Evolutionary conservation across 2,797 vertebrate species (phyloP).

Genomic region (Champsocephalus gunnari): DNA sequence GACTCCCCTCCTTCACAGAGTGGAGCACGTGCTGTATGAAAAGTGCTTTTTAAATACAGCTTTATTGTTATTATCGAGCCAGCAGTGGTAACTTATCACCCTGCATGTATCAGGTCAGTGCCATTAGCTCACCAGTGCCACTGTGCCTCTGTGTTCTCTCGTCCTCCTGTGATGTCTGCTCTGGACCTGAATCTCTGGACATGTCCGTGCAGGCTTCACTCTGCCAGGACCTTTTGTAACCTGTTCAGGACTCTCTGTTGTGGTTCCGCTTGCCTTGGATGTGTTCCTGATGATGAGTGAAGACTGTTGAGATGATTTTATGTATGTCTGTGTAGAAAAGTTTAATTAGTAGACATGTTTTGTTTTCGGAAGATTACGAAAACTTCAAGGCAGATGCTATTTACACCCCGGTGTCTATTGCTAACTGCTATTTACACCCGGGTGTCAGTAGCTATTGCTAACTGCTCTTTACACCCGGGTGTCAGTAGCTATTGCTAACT

Average conservation of each 20-base stretch:
- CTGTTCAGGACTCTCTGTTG: constrained; percentile 12
- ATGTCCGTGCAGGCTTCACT: background rate
- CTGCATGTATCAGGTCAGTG: constrained; percentile 18
- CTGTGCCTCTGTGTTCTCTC: constrained; percentile 42
- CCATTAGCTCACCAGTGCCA: constrained; percentile 24
- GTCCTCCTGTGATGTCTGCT: constrained; percentile 49
- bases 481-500: too few species aligned
- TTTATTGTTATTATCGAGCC: background rate
- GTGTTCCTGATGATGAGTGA: background rate
- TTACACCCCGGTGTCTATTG: too few species aligned
- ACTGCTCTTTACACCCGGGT: too few species aligned
- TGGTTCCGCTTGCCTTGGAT: background rate
- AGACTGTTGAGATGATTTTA: too few species aligned
- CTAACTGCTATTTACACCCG: too few species aligned
- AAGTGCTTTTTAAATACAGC: too few species aligned
- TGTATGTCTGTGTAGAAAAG: too few species aligned
- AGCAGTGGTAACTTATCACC: constrained; percentile 17
- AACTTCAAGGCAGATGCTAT: too few species aligned
- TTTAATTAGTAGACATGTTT: too few species aligned
- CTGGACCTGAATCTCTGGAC: constrained; percentile 16
- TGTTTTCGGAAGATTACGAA: too few species aligned
- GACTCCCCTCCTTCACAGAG: background rate
- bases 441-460: too few species aligned
- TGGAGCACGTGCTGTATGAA: background rate
- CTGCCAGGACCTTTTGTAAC: background rate